These are phyloP conservation scores for Micromesistius poutassou DNA, from an alignment of 2,797 vertebrate species.

Conservation along the genomic window DNA sequence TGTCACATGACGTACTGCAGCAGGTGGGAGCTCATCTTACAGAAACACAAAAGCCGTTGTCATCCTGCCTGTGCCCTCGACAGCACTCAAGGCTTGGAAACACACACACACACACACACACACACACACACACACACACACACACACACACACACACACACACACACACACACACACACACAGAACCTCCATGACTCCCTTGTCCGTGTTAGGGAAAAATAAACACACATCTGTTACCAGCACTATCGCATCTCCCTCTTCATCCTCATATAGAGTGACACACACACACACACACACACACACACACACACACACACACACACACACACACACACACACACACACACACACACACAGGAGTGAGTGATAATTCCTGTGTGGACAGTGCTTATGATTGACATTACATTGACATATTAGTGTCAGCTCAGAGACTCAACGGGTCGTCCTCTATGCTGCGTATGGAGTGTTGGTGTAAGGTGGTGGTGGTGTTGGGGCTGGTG, in stretches of 20 bases:
- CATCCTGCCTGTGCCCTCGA: conserved; percentile 27
- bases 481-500: conserved; percentile 1
- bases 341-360: conserved; percentile 3
- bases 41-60: conserved; percentile 60
- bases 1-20: conserved; percentile 45
- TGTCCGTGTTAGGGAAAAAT: conserved; percentile 43
- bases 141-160: conserved; percentile 13
- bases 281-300: conserved; percentile 16
- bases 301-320: conserved; percentile 16
- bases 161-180: conserved; percentile 5
- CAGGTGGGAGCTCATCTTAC: conserved; percentile 65
- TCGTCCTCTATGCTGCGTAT: background rate
- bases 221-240: conserved; percentile 60
- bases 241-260: conserved; percentile 23
- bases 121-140: conserved; percentile 18
- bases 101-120: conserved; percentile 16
- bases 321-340: conserved; percentile 18
- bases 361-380: conserved; percentile 6
- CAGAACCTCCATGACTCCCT: background rate
- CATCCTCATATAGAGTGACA: background rate
- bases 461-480: conserved; percentile 22
- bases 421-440: no score
- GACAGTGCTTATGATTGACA: conserved; percentile 11
- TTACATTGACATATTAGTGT: conserved; percentile 10
- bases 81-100: conserved; percentile 31